Percentiles rank a stretch among this genome's conserved stretches.
These are phyloP conservation scores for Bombus polaris DNA, from an alignment of 1,140 invertebrate species.

Conservation along the genomic window DNA sequence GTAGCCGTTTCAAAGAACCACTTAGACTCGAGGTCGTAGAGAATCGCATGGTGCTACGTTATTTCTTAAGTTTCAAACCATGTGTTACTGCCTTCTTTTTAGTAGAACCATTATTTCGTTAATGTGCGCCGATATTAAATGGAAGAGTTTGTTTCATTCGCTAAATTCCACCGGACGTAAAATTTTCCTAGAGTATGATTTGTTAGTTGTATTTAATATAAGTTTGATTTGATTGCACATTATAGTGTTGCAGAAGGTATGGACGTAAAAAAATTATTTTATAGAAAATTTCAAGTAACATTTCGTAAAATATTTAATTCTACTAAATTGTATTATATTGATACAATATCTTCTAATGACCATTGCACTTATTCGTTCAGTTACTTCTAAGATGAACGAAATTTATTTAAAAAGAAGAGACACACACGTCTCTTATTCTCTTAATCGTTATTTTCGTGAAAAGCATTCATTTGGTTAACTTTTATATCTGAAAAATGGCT, in stretches of 20 bases:
- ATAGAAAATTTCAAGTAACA: neutral
- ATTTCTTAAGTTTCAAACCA: neutral
- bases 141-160: neutral
- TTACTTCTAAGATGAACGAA: neutral
- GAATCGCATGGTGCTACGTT: neutral
- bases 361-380: neutral
- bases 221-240: no score
- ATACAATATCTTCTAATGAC: neutral
- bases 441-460: neutral
- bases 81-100: neutral
- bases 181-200: neutral
- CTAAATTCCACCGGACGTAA: neutral
- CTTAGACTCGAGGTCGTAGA: neutral
- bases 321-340: neutral
- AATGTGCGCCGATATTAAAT: neutral
- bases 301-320: neutral
- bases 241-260: no score
- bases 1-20: conserved; percentile 21
- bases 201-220: neutral
- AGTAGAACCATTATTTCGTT: neutral
- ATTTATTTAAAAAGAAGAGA: neutral
- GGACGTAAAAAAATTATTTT: no score
- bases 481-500: neutral
- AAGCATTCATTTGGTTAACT: conserved; percentile 12
- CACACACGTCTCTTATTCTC: neutral